Percentiles rank a stretch among this genome's conserved stretches.
Conservation (phyloP, 2,888 invertebrate species). For the Dasysyrphus albostriatus region DNA sequence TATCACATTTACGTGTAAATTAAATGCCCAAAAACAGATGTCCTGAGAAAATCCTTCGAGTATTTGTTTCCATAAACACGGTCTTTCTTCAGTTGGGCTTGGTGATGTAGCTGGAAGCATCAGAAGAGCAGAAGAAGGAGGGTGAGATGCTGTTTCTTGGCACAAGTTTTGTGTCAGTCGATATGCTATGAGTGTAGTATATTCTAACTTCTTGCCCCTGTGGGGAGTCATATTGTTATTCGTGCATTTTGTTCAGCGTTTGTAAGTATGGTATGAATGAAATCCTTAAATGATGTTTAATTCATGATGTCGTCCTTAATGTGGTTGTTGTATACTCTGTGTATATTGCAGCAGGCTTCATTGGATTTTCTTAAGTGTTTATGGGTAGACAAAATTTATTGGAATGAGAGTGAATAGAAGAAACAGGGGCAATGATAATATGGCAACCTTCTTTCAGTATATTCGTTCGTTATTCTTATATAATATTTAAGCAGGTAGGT, state of each 20-base stretch:
- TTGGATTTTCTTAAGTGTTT: conserved; percentile 68
- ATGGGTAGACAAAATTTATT: conserved; percentile 46
- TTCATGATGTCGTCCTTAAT: conserved; percentile 72
- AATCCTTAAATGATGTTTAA: conserved; percentile 75
- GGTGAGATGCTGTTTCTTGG: conserved; percentile 40
- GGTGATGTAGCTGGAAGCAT: not conserved
- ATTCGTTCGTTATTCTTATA: not conserved
- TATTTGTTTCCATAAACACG: conserved; percentile 67
- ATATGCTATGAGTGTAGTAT: conserved; percentile 18
- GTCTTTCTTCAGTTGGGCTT: conserved; percentile 14
- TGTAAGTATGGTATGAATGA: conserved; percentile 51
- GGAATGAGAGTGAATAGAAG: conserved; percentile 6
- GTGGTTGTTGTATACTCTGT: conserved; percentile 43
- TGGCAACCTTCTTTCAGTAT: not conserved
- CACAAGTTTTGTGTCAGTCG: conserved; percentile 55
- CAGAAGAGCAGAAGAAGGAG: not conserved
- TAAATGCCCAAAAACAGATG: conserved; percentile 75
- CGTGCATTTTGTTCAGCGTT: conserved; percentile 44
- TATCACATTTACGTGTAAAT: conserved; percentile 75
- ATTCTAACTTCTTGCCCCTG: conserved; percentile 45
- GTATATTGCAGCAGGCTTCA: conserved; percentile 55
- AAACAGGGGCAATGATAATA: not conserved
- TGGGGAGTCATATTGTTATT: conserved; percentile 37
- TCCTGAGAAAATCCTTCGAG: conserved; percentile 67
- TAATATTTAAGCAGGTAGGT: no score